phyloP scores from a whole-genome alignment of 1,140 invertebrate genomes.

The Acarapis woodi region DNA sequence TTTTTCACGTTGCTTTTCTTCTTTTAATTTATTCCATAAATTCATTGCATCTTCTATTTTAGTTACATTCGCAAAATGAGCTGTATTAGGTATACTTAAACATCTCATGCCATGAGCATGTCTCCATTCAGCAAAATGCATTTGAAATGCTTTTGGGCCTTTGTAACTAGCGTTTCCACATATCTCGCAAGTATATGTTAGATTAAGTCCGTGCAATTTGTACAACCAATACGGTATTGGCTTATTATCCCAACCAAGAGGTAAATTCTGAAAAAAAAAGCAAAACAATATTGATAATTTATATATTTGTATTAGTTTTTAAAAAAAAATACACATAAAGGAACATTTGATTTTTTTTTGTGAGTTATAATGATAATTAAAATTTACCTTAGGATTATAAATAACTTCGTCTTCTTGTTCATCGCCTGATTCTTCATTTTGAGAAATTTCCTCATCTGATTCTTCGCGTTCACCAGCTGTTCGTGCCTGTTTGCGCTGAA shows the following conservation, averaged over 20 bases:
- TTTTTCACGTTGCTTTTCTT: constrained; percentile 70
- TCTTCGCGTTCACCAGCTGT: constrained; percentile 78
- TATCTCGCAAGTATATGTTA: constrained; percentile 96
- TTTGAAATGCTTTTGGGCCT: constrained; percentile 97
- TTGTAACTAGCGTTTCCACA: constrained; percentile 99
- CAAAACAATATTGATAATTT: too few relatives aligned
- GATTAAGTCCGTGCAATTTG: constrained; percentile 93
- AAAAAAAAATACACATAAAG: too few relatives aligned
- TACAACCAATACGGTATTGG: constrained; percentile 99
- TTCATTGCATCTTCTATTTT: constrained; percentile 92
- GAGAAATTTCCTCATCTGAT: constrained; percentile 64
- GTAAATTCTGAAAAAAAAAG: too few relatives aligned
- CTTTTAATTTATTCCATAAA: constrained; percentile 86
- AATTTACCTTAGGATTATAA: constrained; percentile 99
- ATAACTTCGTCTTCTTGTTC: constrained; percentile 45
- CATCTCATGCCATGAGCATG: constrained; percentile 98
- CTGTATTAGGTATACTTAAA: constrained; percentile 93
- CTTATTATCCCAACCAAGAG: constrained; percentile 97
- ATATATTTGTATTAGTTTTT: too few relatives aligned
- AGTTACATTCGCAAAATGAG: constrained; percentile 98
- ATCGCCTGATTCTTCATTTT: constrained; percentile 49
- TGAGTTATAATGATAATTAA: too few relatives aligned
- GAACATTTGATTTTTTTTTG: too few relatives aligned
- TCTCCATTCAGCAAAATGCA: constrained; percentile 97
- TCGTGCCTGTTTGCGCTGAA: constrained; percentile 84